Evolutionary conservation across 2,113 vertebrate genomes (phyloP), one percentile per base, ranked within the genome.

Genomic region (Callocephalon fimbriatum): DNA sequence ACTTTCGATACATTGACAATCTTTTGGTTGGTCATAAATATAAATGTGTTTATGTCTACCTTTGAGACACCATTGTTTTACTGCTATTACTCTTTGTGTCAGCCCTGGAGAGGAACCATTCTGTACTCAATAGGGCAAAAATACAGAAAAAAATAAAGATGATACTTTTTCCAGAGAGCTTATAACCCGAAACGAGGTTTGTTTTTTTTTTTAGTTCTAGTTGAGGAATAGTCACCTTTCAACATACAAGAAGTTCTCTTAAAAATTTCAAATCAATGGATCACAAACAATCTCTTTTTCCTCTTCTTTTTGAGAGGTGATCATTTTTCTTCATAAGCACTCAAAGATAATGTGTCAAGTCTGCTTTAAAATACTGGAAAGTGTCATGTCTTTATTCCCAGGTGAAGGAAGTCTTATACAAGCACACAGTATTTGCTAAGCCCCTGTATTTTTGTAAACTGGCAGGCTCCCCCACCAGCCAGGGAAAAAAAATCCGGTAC

Each of bases 341-440:
- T 86, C 61, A 85, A 88, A 88, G 45, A 40, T 45, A 80, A 59
- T 6, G 44, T 32, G n/a, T 72, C 88, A 61, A 61, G 23, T 48
- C 42, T 85, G 44, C 56, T 89, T 93, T 87, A 87, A 93, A 93
- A 81, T 59, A 77, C 61, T 72, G 62, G 58, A 87, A 95, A 95
- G 65, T 0, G 0, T 75, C 35, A 67, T 32, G 25, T 78, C 61
- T 91, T 89, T 82, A 77, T 65, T 91, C 23, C 45, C 70, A 88
- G 44, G 51, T 40, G 59, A 93, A 74, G 61, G 79, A 93, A 84
- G 77, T 65, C 80, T 84, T 8, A 4, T 45, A 78, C 18, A 78
- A 68, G 38, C 73, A 87, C 19, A 78, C 4, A 68, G 35, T 45
- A 59, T 65, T 86, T 95, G 61, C 42, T 61, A 87, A 89, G 18